These are phyloP conservation scores for Semotilus atromaculatus DNA, from an alignment of 2,797 vertebrate genomes.

Conservation along the genomic window DNA sequence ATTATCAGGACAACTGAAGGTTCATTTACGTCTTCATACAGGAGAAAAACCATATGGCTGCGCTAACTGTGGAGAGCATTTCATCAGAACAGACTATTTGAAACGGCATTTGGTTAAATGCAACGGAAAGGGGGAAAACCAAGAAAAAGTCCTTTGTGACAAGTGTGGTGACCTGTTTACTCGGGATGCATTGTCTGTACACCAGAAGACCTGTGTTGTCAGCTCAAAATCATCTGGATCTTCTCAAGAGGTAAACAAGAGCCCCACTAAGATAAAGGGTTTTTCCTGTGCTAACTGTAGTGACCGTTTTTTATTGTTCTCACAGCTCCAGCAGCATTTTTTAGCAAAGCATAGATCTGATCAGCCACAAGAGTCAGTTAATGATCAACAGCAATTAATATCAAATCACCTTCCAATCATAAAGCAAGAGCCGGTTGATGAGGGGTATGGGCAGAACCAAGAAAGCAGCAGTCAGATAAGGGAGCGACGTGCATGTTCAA, in stretches of 20 bases:
- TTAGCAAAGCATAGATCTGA: slow-evolving; percentile 74
- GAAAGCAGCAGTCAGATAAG: slow-evolving; percentile 41
- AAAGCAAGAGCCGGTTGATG: slow-evolving; percentile 74
- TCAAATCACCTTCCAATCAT: slow-evolving; percentile 63
- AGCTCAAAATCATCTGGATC: slow-evolving; percentile 44
- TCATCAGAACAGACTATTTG: slow-evolving; percentile 80
- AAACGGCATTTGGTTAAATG: slow-evolving; percentile 76
- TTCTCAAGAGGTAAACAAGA: slow-evolving; percentile 43
- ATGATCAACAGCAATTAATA: slow-evolving; percentile 68
- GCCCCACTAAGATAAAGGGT: slow-evolving; percentile 64
- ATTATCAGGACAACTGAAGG: slow-evolving; percentile 61
- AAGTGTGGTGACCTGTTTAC: slow-evolving; percentile 73
- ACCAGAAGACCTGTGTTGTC: slow-evolving; percentile 66
- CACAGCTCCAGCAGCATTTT: slow-evolving; percentile 83
- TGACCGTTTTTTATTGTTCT: slow-evolving; percentile 79
- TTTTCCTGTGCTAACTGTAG: slow-evolving; percentile 81
- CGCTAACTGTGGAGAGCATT: slow-evolving; percentile 75
- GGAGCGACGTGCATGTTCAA: slow-evolving; percentile 44
- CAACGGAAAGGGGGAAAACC: slow-evolving; percentile 44
- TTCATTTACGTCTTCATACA: slow-evolving; percentile 78
- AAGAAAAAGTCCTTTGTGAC: slow-evolving; percentile 69
- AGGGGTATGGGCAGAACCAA: slow-evolving; percentile 53
- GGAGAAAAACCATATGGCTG: slow-evolving; percentile 80
- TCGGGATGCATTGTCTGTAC: slow-evolving; percentile 59
- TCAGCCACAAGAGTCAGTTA: slow-evolving; percentile 53